A percentile compares a stretch with the other conserved stretches of the same genome.
Conservation (phyloP, 2,888 invertebrate species). For the Acronicta aceris region DNA sequence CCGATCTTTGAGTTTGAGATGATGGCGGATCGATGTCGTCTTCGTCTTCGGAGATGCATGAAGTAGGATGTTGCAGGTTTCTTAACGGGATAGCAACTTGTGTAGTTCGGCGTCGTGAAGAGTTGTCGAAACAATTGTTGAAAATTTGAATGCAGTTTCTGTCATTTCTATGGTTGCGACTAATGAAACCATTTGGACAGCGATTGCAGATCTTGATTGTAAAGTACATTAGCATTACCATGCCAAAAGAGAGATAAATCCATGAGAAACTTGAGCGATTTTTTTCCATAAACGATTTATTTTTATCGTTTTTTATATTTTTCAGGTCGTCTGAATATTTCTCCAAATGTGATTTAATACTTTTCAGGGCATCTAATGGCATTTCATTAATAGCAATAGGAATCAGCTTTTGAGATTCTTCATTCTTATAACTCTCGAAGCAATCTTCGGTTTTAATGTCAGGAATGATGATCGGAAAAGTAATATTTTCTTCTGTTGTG, state of each 20-base stretch:
- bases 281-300: conserved; percentile 1
- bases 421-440: conserved; percentile 4
- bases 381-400: conserved; percentile 5
- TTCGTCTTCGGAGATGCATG: conserved; percentile 4
- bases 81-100: conserved; percentile 1
- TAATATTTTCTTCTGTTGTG: conserved; percentile 34
- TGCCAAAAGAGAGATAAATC: background rate
- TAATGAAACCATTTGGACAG: conserved; percentile 6
- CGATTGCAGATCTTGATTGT: conserved; percentile 1
- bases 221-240: background rate
- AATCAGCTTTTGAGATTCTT: conserved; percentile 1
- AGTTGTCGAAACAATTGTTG: conserved; percentile 7
- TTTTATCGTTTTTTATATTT: background rate
- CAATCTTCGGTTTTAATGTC: conserved; percentile 46
- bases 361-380: background rate
- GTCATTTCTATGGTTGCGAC: background rate
- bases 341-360: background rate
- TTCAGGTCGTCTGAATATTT: background rate
- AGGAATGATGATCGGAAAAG: conserved; percentile 37
- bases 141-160: conserved; percentile 4
- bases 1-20: conserved; percentile 2
- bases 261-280: background rate
- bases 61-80: background rate
- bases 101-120: conserved; percentile 1
- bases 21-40: background rate